Evolutionary conservation across 2,888 invertebrate genomes (phyloP).

Genomic region (Tetranychus truncatus): DNA sequence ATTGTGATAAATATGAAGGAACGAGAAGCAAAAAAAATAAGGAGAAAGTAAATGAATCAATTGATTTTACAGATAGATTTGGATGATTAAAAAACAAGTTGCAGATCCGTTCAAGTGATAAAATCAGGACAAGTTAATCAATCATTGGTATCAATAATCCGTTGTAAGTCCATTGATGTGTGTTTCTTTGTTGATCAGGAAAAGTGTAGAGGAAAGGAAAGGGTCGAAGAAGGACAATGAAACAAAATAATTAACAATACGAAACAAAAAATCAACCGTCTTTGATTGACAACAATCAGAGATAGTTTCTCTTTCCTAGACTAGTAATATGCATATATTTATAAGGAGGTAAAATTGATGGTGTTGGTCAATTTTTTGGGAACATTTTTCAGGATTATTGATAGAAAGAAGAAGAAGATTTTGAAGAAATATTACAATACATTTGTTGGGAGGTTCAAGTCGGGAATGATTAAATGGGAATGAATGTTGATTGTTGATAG

Average conservation of each 20-base stretch:
- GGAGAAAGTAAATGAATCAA: background rate
- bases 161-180: background rate
- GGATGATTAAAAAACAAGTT: background rate
- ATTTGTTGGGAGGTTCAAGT: background rate
- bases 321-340: background rate
- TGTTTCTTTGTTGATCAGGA: background rate
- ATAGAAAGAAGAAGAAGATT: background rate
- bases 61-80: background rate
- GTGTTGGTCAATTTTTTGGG: background rate
- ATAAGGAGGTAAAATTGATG: background rate
- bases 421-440: background rate
- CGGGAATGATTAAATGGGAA: background rate
- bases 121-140: background rate
- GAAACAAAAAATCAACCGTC: background rate
- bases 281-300: background rate
- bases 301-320: background rate
- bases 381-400: background rate
- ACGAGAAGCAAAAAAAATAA: background rate
- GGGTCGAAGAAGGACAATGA: background rate
- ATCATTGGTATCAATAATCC: background rate
- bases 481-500: background rate
- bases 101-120: background rate
- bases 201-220: background rate
- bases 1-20: background rate
- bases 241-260: background rate